A percentile compares a stretch with the other conserved stretches of the same genome.
These are phyloP conservation scores for Cecidostiba fungosa DNA, from an alignment of 2,888 invertebrate genomes.

Conservation along the genomic window DNA sequence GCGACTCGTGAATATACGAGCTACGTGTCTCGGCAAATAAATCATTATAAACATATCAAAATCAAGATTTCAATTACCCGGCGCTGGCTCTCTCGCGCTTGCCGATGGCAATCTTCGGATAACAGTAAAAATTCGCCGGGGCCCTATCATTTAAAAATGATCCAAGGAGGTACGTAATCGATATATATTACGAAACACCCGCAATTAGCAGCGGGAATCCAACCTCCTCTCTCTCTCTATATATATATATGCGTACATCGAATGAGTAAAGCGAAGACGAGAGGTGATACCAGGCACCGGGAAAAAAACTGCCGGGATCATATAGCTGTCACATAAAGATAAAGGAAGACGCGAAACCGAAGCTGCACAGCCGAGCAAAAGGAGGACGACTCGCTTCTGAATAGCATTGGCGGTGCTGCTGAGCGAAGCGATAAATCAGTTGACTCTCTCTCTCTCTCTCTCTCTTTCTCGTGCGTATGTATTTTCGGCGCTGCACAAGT, in stretches of 20 bases:
- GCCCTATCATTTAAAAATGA: constrained; percentile 2
- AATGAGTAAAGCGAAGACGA: not conserved
- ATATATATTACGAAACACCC: constrained; percentile 7
- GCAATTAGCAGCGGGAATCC: constrained; percentile 10
- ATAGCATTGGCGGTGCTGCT: constrained; percentile 14
- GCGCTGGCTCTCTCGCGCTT: not conserved
- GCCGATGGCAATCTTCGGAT: not conserved
- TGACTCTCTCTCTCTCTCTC: not conserved
- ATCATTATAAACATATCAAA: not conserved
- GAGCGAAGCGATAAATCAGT: constrained; percentile 33
- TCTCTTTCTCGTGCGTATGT: not conserved
- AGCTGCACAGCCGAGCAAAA: not conserved
- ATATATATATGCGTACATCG: too few species aligned
- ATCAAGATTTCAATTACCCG: constrained; percentile 10
- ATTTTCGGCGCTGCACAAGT: constrained; percentile 27
- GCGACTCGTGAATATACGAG: not conserved
- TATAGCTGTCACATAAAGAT: constrained; percentile 30
- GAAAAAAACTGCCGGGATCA: not conserved
- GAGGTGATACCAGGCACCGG: not conserved
- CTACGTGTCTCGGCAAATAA: not conserved
- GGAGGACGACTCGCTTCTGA: constrained; percentile 32
- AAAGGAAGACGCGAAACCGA: constrained; percentile 25
- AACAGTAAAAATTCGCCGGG: not conserved
- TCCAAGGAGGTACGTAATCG: not conserved
- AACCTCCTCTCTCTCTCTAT: not conserved